These are phyloP conservation scores for Panthera leo DNA, from an alignment of 2,113 vertebrate genomes.

Conservation along the genomic window DNA sequence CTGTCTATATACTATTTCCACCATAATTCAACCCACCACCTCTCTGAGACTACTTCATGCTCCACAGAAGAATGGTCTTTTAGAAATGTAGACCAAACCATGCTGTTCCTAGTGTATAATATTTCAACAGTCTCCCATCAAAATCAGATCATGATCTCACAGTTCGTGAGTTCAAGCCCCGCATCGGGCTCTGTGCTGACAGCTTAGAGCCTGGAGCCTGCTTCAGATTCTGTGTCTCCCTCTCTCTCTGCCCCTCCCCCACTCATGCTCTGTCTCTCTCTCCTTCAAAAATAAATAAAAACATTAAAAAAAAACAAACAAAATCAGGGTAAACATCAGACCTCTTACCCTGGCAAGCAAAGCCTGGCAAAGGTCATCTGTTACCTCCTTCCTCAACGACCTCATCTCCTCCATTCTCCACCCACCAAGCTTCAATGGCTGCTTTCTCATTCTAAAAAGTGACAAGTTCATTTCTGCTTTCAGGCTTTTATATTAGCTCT, in stretches of 20 bases:
- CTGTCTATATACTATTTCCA: not conserved
- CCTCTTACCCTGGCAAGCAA: not conserved
- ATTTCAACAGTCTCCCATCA: not conserved
- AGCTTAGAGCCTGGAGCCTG: too few species aligned
- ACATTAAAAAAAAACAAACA: not conserved
- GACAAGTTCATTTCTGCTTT: not conserved
- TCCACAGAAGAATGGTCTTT: not conserved
- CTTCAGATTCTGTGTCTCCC: too few species aligned
- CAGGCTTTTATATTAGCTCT: not conserved
- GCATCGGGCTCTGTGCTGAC: too few species aligned
- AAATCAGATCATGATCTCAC: not conserved
- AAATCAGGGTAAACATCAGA: not conserved
- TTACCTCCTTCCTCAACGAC: not conserved
- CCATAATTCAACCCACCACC: not conserved
- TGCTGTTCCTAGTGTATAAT: not conserved
- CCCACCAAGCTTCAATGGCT: not conserved
- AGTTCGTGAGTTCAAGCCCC: too few species aligned
- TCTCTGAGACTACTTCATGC: not conserved
- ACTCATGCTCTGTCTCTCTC: too few species aligned
- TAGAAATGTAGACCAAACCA: not conserved
- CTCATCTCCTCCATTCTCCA: not conserved
- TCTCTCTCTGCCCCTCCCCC: too few species aligned
- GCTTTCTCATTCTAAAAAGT: not conserved
- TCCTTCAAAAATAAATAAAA: too few species aligned
- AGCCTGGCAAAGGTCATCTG: not conserved